Base-by-base conservation (phyloP, 2,888 invertebrate species). In the Morpho helenor region DNA sequence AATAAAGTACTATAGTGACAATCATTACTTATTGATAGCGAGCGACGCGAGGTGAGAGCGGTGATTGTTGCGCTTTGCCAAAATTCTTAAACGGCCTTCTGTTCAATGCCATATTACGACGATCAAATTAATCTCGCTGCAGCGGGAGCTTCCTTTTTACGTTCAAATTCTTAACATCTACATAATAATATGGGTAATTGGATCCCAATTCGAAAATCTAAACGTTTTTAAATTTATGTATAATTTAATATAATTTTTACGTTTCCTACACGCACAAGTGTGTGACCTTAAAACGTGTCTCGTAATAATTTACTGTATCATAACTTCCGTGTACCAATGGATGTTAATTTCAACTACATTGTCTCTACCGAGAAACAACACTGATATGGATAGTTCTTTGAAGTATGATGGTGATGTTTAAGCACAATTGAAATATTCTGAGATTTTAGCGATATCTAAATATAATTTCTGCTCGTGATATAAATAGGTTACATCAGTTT, bases 51-150 rank as follows among this genome's bases (percentile, higher is more conserved):
- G 61, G 63, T 53, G 52, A 56, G 56, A 56, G 49, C 52, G 48
- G 40, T 55, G 55, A 63, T 50, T 51, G 56, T 85, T 81, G 84
- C 78, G 82, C 87, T 88, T 90, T 92, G 92, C 91, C 92, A 91
- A 91, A 86, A 86, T 91, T 91, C 91, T 91, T 91, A 91, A 90
- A 31, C 82, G 87, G 84, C 87, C 87, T 84, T 87, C 87, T 75
- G 68, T 67, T 75, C 87, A 85, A 84, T 87, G 87, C 81, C 84
- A 82, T 73, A 78, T 84, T 77, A 83, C 83, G 23, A 52, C 56
- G 47, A 82, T 77, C 73, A 71, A 76, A 73, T 71, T 74, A 69
- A 73, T 73, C 66, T 66, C 67, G 73, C 70, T 74, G 70, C 68
- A 68, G 65, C 66, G 45, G 49, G 57, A 49, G 52, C 40, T 59